Percentiles rank a stretch among this genome's conserved stretches.
Evolutionary conservation across 2,888 invertebrate genomes (phyloP).

Genomic region (Pandemis cinnamomeana): DNA sequence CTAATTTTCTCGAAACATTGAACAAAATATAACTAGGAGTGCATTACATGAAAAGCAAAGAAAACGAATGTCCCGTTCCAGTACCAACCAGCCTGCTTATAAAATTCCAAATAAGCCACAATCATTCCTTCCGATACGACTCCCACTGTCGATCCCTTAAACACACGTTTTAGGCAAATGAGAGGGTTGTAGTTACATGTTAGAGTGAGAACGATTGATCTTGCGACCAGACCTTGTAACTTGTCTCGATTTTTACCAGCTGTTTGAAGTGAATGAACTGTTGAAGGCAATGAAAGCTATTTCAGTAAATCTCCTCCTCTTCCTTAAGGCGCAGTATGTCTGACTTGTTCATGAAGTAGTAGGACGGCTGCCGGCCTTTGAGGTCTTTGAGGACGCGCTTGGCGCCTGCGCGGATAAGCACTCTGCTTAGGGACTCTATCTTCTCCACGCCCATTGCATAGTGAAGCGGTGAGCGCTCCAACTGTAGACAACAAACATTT

Average conservation of each 20-base stretch:
- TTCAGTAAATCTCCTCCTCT: slow-evolving; percentile 89
- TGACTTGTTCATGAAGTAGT: slow-evolving; percentile 96
- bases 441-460: slow-evolving; percentile 96
- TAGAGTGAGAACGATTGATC: background rate
- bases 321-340: slow-evolving; percentile 93
- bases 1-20: slow-evolving; percentile 31
- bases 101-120: slow-evolving; percentile 52
- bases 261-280: slow-evolving; percentile 14
- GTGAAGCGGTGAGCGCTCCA: slow-evolving; percentile 94
- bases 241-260: background rate
- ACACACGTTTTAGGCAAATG: background rate
- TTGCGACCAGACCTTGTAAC: background rate
- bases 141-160: background rate
- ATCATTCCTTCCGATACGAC: slow-evolving; percentile 44
- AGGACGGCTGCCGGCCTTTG: slow-evolving; percentile 94
- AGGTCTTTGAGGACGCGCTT: slow-evolving; percentile 93
- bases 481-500: slow-evolving; percentile 72
- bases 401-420: slow-evolving; percentile 93
- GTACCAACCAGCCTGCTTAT: slow-evolving; percentile 47
- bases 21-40: slow-evolving; percentile 40
- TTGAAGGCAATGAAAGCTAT: background rate
- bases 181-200: background rate
- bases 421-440: slow-evolving; percentile 91
- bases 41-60: slow-evolving; percentile 59
- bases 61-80: slow-evolving; percentile 43